phyloP scores from a whole-genome alignment of 2,797 vertebrate species.

The Threskiornis aethiopicus region DNA sequence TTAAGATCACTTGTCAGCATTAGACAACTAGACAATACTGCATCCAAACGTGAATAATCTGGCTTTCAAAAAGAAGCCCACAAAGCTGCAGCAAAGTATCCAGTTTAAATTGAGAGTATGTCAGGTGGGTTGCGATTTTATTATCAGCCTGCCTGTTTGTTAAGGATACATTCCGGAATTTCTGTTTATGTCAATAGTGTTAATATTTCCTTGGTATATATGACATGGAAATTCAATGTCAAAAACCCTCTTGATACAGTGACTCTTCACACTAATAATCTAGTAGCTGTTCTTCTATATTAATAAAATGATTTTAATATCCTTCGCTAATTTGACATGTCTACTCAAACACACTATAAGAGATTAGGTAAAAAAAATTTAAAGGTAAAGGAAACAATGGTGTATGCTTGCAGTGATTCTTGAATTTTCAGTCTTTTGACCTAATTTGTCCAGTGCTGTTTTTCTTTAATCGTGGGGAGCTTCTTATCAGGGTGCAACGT shows the following conservation, averaged over 20 bases:
- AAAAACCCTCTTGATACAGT: background rate
- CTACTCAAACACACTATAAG: background rate
- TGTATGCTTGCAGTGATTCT: background rate
- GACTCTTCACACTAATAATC: background rate
- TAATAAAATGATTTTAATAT: background rate
- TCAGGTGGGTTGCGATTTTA: background rate
- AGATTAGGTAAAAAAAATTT: background rate
- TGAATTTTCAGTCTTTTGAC: background rate
- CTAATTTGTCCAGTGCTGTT: background rate
- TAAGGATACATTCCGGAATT: background rate
- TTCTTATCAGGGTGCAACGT: background rate
- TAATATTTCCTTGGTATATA: background rate
- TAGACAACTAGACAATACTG: background rate
- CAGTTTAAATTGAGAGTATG: background rate
- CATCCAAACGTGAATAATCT: background rate
- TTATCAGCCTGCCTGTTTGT: background rate
- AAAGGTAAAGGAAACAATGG: background rate
- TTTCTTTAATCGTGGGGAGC: background rate
- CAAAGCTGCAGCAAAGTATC: background rate
- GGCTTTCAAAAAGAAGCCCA: background rate
- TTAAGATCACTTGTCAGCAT: background rate
- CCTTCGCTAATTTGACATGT: background rate
- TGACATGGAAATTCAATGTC: background rate
- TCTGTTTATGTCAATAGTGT: background rate
- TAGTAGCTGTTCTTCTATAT: background rate